Conservation (phyloP, 2,797 vertebrate species). For the Pseudochaenichthys georgianus region DNA sequence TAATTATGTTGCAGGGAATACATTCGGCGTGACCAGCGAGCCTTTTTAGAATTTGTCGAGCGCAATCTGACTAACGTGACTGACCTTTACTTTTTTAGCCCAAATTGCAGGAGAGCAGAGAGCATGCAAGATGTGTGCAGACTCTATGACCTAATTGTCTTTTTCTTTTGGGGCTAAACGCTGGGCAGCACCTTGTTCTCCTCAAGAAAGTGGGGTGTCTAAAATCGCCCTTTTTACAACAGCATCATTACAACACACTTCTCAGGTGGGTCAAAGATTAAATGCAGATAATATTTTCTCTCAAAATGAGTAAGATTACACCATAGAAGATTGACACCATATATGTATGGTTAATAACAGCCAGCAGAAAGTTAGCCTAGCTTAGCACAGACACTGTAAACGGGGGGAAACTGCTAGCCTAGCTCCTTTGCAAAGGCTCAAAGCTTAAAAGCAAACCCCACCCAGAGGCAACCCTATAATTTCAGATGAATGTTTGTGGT, state of each 20-base stretch:
- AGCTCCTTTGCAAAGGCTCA: neutral
- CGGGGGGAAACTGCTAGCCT: neutral
- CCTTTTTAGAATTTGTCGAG: constrained; percentile 84
- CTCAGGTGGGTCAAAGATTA: neutral
- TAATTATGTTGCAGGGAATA: constrained; percentile 87
- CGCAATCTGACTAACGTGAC: constrained; percentile 80
- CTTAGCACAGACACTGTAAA: neutral
- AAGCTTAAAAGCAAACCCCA: neutral
- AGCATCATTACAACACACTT: neutral
- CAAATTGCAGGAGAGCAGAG: constrained; percentile 80
- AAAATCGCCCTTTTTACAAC: neutral
- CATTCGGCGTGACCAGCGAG: constrained; percentile 81
- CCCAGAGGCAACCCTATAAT: neutral
- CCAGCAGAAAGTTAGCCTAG: too few species aligned
- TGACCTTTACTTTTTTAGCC: constrained; percentile 82
- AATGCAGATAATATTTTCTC: neutral
- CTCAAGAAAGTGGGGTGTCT: constrained; percentile 12
- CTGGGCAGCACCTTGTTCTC: constrained; percentile 26
- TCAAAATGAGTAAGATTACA: too few species aligned
- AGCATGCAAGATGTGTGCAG: constrained; percentile 81
- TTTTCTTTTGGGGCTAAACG: constrained; percentile 51
- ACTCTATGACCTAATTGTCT: constrained; percentile 79
- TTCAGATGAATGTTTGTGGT: neutral
- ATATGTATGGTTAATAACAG: too few species aligned
- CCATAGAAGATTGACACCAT: neutral